A percentile compares a stretch with the other conserved stretches of the same genome.
Conservation (phyloP, 2,888 invertebrate genomes). For the Dorcus hopei region DNA sequence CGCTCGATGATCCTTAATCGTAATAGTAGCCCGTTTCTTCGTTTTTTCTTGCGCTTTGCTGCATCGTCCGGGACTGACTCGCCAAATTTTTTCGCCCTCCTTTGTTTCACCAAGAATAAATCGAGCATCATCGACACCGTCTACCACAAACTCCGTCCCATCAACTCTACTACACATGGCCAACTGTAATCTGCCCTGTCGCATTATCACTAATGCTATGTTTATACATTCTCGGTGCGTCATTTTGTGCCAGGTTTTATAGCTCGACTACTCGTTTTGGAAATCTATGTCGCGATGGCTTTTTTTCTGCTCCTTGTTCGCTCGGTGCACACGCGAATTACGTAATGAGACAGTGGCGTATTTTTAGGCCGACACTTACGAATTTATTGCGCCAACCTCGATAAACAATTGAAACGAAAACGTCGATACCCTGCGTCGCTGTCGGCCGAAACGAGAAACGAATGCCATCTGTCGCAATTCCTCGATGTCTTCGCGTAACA, state of each 20-base stretch:
- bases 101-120: no score
- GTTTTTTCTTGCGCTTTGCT: background rate
- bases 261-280: conserved; percentile 1
- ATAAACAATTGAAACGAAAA: no score
- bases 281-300: conserved; percentile 2
- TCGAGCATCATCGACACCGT: background rate
- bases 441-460: no score
- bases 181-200: conserved; percentile 21
- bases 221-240: conserved; percentile 26
- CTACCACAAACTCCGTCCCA: conserved; percentile 1
- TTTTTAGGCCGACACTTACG: no score
- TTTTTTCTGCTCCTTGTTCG: no score
- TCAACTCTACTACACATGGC: conserved; percentile 7
- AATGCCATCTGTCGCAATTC: no score
- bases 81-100: no score
- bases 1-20: background rate
- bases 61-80: background rate
- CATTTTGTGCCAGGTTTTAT: conserved; percentile 21
- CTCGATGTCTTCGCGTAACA: no score
- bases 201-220: conserved; percentile 18
- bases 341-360: no score
- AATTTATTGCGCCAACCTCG: no score
- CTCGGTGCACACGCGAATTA: no score
- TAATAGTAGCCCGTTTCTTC: conserved; percentile 1
- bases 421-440: no score